These are phyloP conservation scores for Nomada lathburiana DNA, from an alignment of 2,888 invertebrate genomes.

Conservation along the genomic window DNA sequence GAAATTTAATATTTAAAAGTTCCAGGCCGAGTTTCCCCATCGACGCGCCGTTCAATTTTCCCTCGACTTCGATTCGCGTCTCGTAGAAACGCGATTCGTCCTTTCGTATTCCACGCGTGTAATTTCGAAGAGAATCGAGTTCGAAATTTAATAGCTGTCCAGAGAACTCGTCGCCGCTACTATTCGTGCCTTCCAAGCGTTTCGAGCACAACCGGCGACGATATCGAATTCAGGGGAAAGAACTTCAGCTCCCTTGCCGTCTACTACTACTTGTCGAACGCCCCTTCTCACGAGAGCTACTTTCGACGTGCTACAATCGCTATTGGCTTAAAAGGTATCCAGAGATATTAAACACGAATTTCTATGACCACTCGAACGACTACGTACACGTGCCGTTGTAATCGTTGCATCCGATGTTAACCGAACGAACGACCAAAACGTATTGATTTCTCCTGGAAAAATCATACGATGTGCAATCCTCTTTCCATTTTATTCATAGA, in stretches of 20 bases:
- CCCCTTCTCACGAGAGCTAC: constrained; percentile 28
- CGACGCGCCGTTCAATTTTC: constrained; percentile 4
- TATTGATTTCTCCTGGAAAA: not conserved
- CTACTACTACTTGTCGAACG: constrained; percentile 5
- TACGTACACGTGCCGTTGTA: not conserved
- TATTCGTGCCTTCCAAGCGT: constrained; percentile 12
- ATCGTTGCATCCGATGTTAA: constrained; percentile 4
- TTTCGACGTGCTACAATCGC: constrained; percentile 10
- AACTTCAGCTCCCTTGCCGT: constrained; percentile 45
- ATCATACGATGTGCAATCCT: not conserved
- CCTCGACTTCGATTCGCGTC: not conserved
- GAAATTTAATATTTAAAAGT: not conserved
- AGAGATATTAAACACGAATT: constrained; percentile 5
- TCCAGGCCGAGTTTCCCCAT: not conserved
- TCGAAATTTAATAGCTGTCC: constrained; percentile 51
- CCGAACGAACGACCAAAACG: constrained; percentile 1
- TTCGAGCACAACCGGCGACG: constrained; percentile 37
- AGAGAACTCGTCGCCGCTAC: not conserved
- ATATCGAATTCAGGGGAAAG: constrained; percentile 54
- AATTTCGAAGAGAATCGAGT: constrained; percentile 31
- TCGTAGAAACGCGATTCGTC: not conserved
- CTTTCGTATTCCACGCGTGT: constrained; percentile 17
- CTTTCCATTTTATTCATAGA: not conserved
- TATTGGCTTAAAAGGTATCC: constrained; percentile 40
- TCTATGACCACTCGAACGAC: constrained; percentile 9